Conservation (phyloP, 2,888 invertebrate genomes). For the Caenorhabditis virilis region DNA sequence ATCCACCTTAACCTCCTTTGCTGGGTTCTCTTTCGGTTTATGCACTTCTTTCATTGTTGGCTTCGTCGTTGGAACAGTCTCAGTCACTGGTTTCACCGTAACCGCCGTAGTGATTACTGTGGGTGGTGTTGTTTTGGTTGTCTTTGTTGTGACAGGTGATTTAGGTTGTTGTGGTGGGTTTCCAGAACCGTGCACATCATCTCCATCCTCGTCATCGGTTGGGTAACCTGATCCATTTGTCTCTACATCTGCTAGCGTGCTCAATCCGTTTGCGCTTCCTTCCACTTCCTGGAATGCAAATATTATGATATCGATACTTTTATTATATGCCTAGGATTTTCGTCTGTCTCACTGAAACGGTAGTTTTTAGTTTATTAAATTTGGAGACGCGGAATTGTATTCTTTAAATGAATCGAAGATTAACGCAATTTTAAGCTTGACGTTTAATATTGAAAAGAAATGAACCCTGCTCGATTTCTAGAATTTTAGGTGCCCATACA, state of each 20-base stretch:
- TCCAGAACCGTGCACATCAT: conserved; percentile 42
- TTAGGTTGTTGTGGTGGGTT: conserved; percentile 13
- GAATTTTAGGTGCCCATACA: no score
- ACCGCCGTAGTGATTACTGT: conserved; percentile 15
- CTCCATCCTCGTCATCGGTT: conserved; percentile 54
- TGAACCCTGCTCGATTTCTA: no score
- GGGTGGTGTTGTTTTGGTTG: conserved; percentile 10
- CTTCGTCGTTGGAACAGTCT: conserved; percentile 13
- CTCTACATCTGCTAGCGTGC: conserved; percentile 31
- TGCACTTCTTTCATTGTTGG: not conserved
- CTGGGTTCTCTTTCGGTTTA: not conserved
- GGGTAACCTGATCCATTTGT: conserved; percentile 47
- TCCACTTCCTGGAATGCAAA: conserved; percentile 33
- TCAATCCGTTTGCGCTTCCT: conserved; percentile 34
- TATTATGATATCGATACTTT: not conserved
- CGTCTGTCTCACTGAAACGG: no score
- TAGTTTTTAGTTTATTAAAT: no score
- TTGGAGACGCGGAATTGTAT: no score
- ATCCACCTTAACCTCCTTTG: conserved; percentile 26
- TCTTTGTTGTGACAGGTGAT: conserved; percentile 5
- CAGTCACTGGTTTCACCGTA: conserved; percentile 22
- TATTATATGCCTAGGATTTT: no score
- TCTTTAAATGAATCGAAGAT: no score
- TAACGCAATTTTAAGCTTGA: no score
- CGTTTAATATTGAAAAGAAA: no score